Base-by-base conservation (phyloP, 2,888 invertebrate species). In the Hydroisotoma schaefferi region DNA sequence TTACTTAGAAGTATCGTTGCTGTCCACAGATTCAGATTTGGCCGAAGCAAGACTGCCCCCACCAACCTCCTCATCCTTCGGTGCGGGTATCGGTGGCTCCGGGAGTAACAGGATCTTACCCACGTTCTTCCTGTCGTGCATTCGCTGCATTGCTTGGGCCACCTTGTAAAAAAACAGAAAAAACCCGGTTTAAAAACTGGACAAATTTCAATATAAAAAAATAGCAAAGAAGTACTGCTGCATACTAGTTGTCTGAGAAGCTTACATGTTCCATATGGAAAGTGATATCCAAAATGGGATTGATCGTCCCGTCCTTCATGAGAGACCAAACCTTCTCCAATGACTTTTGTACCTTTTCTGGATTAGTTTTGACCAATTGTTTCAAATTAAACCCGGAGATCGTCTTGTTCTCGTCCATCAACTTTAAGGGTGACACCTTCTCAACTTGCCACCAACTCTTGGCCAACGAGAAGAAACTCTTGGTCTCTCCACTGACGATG, bases 71-170 rank as follows among this genome's bases (percentile, higher is more conserved):
- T 51, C 57, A 3, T 40, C 43, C n/a, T n/a, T n/a, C n/a, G n/a
- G n/a, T 55, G 49, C 49, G 10, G 28, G 27, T 8, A 25, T 27
- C 4, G 25, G 27, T 26, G 28, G n/a, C 37, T 57, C 55, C 6
- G 90, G 90, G 76, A 91, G 90, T 67, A 93, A 79, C 46, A 92
- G 83, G 47, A 93, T 83, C 78, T 92, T 92, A 57, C 93, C 93
- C 74, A 92, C 84, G 78, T 93, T 92, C 79, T 90, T 90, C 74
- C 90, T 85, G 75, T 91, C 91, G 78, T 91, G 91, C 86, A 93
- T 87, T 78, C 89, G 90, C 78, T 90, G 90, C 91, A 93, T 91
- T 5, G 90, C 92, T 74, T 92, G 90, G 26, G 85, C 85, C 18
- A 90, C 87, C 88, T 88, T 74, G 2, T 25, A 33, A 8, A 33